A percentile compares a stretch with the other conserved stretches of the same genome.
Conservation (phyloP, 2,888 invertebrate species). For the Dolichopus griseipennis region DNA sequence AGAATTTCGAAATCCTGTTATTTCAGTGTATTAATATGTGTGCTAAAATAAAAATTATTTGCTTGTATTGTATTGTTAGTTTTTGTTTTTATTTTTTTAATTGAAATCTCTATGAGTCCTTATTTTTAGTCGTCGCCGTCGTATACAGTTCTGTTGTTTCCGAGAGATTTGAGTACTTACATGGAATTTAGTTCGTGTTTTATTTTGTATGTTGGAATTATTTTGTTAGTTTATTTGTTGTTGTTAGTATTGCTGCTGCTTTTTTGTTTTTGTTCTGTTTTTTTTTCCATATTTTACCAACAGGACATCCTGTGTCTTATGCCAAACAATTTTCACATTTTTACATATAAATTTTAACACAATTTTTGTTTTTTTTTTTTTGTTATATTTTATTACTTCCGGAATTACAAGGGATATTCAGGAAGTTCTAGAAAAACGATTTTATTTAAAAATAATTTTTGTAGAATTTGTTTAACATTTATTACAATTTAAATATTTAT, state of each 20-base stretch:
- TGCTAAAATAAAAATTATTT: neutral
- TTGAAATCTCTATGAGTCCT: slow-evolving; percentile 3
- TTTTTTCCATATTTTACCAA: neutral
- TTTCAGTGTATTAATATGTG: neutral
- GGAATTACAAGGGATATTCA: neutral
- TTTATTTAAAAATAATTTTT: no score
- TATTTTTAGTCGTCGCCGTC: neutral
- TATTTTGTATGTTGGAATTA: neutral
- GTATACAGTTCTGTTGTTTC: neutral
- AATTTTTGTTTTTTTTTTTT: neutral
- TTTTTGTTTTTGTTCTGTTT: neutral
- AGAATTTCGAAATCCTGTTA: neutral
- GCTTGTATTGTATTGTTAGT: neutral
- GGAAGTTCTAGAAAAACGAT: neutral
- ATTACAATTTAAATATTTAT: no score
- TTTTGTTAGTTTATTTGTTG: neutral
- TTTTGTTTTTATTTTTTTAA: neutral
- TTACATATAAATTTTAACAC: neutral
- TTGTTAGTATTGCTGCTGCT: no score
- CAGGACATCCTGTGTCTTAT: slow-evolving; percentile 6
- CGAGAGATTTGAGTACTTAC: neutral
- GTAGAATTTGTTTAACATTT: no score
- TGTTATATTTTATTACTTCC: neutral
- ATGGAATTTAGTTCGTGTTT: neutral
- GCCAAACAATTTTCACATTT: slow-evolving; percentile 4